phyloP scores from a whole-genome alignment of 2,113 vertebrate species.

The Salminus brasiliensis region DNA sequence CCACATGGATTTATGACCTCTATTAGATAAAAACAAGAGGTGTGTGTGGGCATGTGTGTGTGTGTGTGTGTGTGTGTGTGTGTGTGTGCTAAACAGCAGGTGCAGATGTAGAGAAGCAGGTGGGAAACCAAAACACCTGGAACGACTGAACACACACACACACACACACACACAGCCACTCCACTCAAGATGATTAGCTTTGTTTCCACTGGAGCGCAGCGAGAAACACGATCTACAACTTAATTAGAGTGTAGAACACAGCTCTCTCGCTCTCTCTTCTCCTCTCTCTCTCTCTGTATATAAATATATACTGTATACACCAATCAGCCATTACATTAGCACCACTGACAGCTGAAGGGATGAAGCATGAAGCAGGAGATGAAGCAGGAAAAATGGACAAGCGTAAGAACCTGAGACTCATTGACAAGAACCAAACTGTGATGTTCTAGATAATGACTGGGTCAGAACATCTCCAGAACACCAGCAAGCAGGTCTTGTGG shows the following conservation, averaged over 20 bases:
- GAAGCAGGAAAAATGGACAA: no score
- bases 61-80: not conserved
- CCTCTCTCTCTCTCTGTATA: not conserved
- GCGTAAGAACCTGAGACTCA: no score
- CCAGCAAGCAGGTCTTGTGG: no score
- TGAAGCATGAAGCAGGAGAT: no score
- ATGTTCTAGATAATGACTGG: no score
- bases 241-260: slow-evolving; percentile 5
- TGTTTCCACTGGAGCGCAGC: slow-evolving; percentile 1
- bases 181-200: slow-evolving; percentile 11
- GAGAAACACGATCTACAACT: slow-evolving; percentile 13
- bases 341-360: no score
- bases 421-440: no score
- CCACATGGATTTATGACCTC: not conserved
- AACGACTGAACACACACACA: slow-evolving; percentile 27
- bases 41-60: no score
- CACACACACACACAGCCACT: not conserved
- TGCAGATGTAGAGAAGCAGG: slow-evolving; percentile 8
- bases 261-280: not conserved
- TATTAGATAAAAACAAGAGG: not conserved
- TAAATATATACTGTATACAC: no score
- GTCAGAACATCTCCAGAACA: no score
- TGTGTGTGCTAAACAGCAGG: slow-evolving; percentile 18
- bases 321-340: no score
- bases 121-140: slow-evolving; percentile 48